Base-by-base conservation (phyloP, 2,888 invertebrate species). In the Lepidochrysops patricia region DNA sequence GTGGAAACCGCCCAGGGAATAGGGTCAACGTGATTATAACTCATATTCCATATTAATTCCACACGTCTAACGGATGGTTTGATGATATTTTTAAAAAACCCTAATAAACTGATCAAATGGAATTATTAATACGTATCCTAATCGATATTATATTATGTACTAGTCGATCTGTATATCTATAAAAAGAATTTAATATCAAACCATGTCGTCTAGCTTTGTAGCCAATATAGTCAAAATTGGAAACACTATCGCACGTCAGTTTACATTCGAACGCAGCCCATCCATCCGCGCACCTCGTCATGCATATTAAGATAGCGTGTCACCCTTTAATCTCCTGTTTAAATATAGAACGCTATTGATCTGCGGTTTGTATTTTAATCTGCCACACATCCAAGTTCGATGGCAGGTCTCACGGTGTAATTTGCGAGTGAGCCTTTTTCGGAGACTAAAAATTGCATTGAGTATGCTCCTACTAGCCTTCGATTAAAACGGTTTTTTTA, bases 281-380 rank as follows among this genome's bases (percentile, higher is more conserved):
- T 81, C 81, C 82, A 82, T 76, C 80, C 77, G 77, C 74, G 72
- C 66, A 73, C 75, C 71, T 67, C 65, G 72, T 72, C 75, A 71
- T 72, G 73, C 73, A 74, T 78, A 75, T 75, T 74, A 74, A 76
- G 82, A 82, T 82, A 82, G 73, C 71, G 77, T 80, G 82, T 80
- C 71, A 67, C 63, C 52, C 52, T 70, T 69, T 73, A 75, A 75
- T 65, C 67, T 67, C 68, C 64, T 61, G 66, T 66, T 70, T 60
- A 67, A 62, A 66, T 66, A 70, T 73, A 72, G 68, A 71, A 67
- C 64, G 43, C 19, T 23, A 43, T 43, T 43, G 50, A 50, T 50
- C 50, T n/a, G 25, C 5, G 26, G 25, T 25, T 26, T 50, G 6
- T 26, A 50, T 26, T 23, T 43, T 23, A 43, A 43, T 43, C 19